Percentiles rank a stretch among this genome's conserved stretches.
Conservation (phyloP, 2,888 invertebrate species). For the Zhengitettix transpicula region DNA sequence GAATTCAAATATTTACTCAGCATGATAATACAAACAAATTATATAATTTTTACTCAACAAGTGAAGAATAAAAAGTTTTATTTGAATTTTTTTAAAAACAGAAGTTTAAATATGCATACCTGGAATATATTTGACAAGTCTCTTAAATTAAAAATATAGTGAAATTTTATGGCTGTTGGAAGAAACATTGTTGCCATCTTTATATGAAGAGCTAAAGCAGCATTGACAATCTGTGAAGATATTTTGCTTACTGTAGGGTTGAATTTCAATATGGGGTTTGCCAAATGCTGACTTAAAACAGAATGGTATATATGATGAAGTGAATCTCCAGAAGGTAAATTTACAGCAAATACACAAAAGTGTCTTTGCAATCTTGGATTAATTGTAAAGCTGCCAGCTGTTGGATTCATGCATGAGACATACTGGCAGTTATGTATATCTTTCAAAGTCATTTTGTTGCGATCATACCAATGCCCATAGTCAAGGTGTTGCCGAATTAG, state of each 20-base stretch:
- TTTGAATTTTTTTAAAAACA: too few species aligned
- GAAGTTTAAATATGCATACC: constrained; percentile 27
- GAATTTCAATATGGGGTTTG: constrained; percentile 49
- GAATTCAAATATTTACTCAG: not conserved
- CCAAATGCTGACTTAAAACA: constrained; percentile 63
- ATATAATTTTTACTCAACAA: too few species aligned
- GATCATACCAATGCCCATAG: constrained; percentile 91
- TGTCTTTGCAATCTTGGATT: constrained; percentile 78
- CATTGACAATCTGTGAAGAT: constrained; percentile 42
- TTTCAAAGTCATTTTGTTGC: constrained; percentile 66
- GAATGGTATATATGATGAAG: constrained; percentile 66
- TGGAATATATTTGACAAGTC: constrained; percentile 90
- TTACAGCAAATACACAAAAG: constrained; percentile 72
- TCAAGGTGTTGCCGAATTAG: constrained; percentile 84
- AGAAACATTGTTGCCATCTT: constrained; percentile 62
- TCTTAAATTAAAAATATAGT: constrained; percentile 82
- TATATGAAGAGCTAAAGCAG: constrained; percentile 59
- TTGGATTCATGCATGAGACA: constrained; percentile 92
- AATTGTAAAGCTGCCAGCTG: constrained; percentile 87
- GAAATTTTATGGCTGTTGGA: constrained; percentile 89
- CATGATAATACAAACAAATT: too few species aligned
- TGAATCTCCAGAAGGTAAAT: constrained; percentile 71
- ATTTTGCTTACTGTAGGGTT: constrained; percentile 37
- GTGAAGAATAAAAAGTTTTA: too few species aligned
- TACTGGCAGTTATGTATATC: constrained; percentile 90